Evolutionary conservation across 2,797 vertebrate genomes (phyloP), one percentile per base, ranked within the genome.

Genomic region (Moxostoma hubbsi): DNA sequence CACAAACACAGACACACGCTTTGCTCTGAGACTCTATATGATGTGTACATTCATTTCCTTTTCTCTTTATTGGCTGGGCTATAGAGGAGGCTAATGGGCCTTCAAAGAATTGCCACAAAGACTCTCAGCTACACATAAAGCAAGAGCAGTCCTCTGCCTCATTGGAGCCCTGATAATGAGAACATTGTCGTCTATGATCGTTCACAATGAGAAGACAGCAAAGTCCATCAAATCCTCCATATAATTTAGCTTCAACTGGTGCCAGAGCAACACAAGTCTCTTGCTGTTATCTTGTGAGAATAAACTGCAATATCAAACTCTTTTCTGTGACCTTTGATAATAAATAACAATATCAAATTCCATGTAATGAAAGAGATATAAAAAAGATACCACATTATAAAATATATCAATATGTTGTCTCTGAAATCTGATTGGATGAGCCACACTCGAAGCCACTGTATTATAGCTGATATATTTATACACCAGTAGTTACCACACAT

Each of bases 1-100:
- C 62, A 61, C 59, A 80, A 13, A 69, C 58, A 72, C 77, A 51
- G 13, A 50, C 65, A 80, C 71, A 68, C 69, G 8, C 50, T 2
- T 16, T 10, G 15, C 9, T 62, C 24, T 62, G 24, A 70, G 4
- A 61, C 36, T 68, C n/a, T 59, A 65, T 63, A 77, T 63, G 73
- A 82, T 73, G 81, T 65, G 65, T 82, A 68, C 70, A 83, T 85
- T 83, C 63, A 86, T 85, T 84, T 82, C 54, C 57, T 24, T 58
- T 47, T 76, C 47, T 76, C 69, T 77, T 78, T 83, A 68, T 82
- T 82, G 79, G 74, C 70, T 78, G 75, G 77, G 73, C 75, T 69
- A 80, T 73, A 76, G 71, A 69, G 50, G 62, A 70, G 73, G 65
- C 82, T 82, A 83, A 82, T 82, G 82, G 73, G 63, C 79, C 75